Base-by-base conservation (phyloP, 92 coral and sea anemone genomes). In the Actinernus sp. region DNA sequence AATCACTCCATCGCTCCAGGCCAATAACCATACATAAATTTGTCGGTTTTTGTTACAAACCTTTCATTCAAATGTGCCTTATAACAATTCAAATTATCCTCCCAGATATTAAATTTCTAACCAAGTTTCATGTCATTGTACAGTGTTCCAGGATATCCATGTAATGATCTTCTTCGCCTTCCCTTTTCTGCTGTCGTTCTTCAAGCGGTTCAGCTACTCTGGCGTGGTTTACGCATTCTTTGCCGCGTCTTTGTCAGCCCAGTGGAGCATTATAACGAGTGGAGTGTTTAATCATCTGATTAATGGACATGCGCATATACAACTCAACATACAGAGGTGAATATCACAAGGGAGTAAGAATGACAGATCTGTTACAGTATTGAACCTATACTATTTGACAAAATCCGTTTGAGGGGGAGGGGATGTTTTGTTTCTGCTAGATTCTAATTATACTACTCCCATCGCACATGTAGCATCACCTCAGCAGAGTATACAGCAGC, bases 401-500 rank as follows among this genome's bases (percentile, higher is more conserved):
- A n/a, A n/a, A n/a, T n/a, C n/a, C n/a, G n/a, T n/a, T n/a, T n/a
- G n/a, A n/a, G n/a, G n/a, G n/a, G n/a, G n/a, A n/a, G n/a, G n/a
- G n/a, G n/a, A n/a, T n/a, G n/a, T n/a, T n/a, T n/a, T n/a, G n/a
- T n/a, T n/a, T n/a, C n/a, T n/a, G n/a, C n/a, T n/a, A n/a, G n/a
- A n/a, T n/a, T n/a, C n/a, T n/a, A n/a, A n/a, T n/a, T n/a, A n/a
- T n/a, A n/a, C n/a, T n/a, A n/a, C n/a, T n/a, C n/a, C n/a, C n/a
- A n/a, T n/a, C n/a, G n/a, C n/a, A n/a, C n/a, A 30, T 14, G 11
- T 54, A 70, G 72, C 3, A 29, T 81, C 8, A 68, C 68, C 20
- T 55, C 70, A 12, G 88, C 88, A 24, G 88, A 81, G 18, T 74
- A 65, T 26, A 49, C 81, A 23, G 81, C 88, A 2, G 88, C 79